Percentiles rank a stretch among this genome's conserved stretches.
phyloP scores from a whole-genome alignment of 2,113 vertebrate genomes.

The Aythya baeri region DNA sequence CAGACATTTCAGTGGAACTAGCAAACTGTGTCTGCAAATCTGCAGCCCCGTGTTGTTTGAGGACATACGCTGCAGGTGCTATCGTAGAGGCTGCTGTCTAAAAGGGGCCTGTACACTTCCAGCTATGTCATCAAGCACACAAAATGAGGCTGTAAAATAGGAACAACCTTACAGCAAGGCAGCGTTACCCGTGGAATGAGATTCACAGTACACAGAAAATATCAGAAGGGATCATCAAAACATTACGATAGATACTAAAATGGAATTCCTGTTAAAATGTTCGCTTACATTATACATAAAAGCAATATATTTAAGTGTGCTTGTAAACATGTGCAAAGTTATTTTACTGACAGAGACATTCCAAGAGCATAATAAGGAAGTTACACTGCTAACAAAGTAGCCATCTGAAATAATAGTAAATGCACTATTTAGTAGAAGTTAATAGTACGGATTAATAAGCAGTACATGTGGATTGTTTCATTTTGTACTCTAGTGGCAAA shows the following conservation, averaged over 20 bases:
- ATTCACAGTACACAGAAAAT: not conserved
- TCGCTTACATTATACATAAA: slow-evolving; percentile 29
- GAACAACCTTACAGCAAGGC: slow-evolving; percentile 25
- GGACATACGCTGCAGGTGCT: not conserved
- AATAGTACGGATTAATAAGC: not conserved
- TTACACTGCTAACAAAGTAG: not conserved
- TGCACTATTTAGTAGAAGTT: not conserved
- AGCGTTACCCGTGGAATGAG: not conserved
- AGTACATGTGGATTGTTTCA: not conserved
- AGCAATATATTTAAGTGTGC: slow-evolving; percentile 9
- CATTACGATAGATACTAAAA: slow-evolving; percentile 47
- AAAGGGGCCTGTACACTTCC: fast-evolving
- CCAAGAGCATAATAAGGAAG: not conserved
- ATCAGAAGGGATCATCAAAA: slow-evolving; percentile 59
- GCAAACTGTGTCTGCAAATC: not conserved
- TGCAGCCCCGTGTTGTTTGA: fast-evolving
- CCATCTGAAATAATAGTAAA: slow-evolving; percentile 1
- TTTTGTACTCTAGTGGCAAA: slow-evolving; percentile 55
- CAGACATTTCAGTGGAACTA: not conserved
- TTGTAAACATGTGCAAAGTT: slow-evolving; percentile 8
- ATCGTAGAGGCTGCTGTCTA: fast-evolving
- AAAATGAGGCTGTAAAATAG: slow-evolving; percentile 40
- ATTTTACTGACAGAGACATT: not conserved
- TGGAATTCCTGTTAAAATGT: slow-evolving; percentile 23
- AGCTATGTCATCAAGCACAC: not conserved